Evolutionary conservation across 1,140 invertebrate genomes (phyloP), one percentile per base, ranked within the genome.

Genomic region (Wiebesia pumilae): DNA sequence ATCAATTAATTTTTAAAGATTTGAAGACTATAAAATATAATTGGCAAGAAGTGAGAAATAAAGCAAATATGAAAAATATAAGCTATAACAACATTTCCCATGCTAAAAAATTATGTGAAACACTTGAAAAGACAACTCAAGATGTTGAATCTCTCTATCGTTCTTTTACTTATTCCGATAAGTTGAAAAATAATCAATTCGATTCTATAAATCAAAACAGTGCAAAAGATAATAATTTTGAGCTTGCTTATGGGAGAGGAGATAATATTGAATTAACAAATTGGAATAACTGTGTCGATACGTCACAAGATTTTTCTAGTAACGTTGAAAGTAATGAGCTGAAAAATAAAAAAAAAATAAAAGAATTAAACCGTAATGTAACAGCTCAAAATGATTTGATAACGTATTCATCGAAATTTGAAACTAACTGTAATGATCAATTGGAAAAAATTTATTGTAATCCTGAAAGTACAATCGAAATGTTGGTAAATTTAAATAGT

Each of bases 1-100:
- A 85, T 75, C 69, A 85, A 51, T 33, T 87, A 27, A 87, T 87
- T 65, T 69, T 43, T n/a, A 84, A 78, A 19, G 87, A 87, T 30
- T 79, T 87, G 40, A 81, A 51, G 16, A 58, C 67, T 78, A 58
- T 62, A 4, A 81, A 81, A 62, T 75, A 40, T 6, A 81, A 30
- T 75, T 87, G 86, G 82, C 82, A 84, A 30, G 86, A 87, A 9
- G 16, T 84, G 0, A 71, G 4, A 43, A 24, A 58, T 40, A 83
- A 67, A 24, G 19, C 81, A 35, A 79, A 65, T 79, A 38, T 51
- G 12, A 78, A 69, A n/a, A 30, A 12, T 3, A 24, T 83, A n/a
- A 62, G 16, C 33, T 10, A 7, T 33, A 67, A 30, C 3, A 65
- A 83, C 6, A 4, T 47, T 30, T 9, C 75, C 2, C 35, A 67